Conservation (phyloP, 2,113 vertebrate genomes). For the Tringa solitaria region DNA sequence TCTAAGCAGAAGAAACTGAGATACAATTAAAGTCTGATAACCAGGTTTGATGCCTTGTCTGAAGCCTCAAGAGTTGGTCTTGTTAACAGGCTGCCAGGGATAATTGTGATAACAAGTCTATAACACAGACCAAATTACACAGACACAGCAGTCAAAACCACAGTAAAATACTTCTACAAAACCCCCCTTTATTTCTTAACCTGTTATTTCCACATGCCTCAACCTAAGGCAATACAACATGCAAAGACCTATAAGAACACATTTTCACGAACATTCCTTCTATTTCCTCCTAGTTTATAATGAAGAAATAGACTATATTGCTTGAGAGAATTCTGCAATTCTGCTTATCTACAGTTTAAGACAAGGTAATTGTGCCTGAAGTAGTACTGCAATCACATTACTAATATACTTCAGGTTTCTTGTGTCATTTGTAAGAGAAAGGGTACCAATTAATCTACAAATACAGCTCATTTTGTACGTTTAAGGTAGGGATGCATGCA, state of each 20-base stretch:
- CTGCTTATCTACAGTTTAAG: constrained; percentile 49
- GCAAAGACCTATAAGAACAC: not conserved
- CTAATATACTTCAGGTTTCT: constrained; percentile 19
- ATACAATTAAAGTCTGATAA: not conserved
- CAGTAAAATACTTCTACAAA: not conserved
- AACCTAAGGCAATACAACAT: not conserved
- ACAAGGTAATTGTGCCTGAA: constrained; percentile 54
- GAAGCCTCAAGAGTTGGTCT: not conserved
- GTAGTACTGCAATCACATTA: constrained; percentile 41
- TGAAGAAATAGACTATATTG: not conserved
- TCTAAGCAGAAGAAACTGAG: not conserved
- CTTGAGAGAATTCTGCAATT: not conserved
- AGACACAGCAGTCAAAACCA: not conserved
- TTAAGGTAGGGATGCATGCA: not conserved
- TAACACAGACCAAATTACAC: not conserved
- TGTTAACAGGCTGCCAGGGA: not conserved
- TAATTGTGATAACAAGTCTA: not conserved
- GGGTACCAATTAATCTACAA: not conserved
- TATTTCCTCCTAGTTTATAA: constrained; percentile 31
- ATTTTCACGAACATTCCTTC: constrained; percentile 1
- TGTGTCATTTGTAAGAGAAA: constrained; percentile 50
- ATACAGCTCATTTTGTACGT: not conserved
- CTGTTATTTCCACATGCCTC: not conserved
- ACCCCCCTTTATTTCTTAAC: not conserved
- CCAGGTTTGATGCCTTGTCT: not conserved